phyloP scores from a whole-genome alignment of 1,140 invertebrate species.

The Ips nitidus region DNA sequence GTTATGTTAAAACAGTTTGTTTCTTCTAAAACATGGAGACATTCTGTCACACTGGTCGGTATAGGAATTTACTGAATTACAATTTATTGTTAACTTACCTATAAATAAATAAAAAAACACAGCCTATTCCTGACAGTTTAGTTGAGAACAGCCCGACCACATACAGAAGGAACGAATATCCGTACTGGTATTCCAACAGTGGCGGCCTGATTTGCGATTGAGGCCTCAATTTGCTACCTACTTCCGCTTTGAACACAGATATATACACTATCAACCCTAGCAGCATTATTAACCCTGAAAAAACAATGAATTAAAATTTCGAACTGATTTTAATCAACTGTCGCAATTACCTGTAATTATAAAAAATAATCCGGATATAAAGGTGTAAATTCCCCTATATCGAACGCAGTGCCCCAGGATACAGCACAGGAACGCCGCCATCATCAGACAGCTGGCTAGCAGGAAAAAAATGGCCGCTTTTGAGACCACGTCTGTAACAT shows the following conservation, averaged over 20 bases:
- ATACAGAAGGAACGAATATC: conserved; percentile 83
- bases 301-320: conserved; percentile 7
- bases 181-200: conserved; percentile 81
- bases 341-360: conserved; percentile 64
- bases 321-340: conserved; percentile 8
- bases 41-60: background rate
- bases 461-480: conserved; percentile 68
- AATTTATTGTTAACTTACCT: conserved; percentile 37
- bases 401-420: conserved; percentile 65
- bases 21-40: background rate
- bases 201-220: conserved; percentile 75
- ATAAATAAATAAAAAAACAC: conserved; percentile 84
- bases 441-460: conserved; percentile 64
- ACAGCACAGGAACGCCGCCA: conserved; percentile 66
- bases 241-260: conserved; percentile 87
- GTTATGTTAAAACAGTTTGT: background rate
- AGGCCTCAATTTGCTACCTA: conserved; percentile 80
- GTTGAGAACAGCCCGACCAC: conserved; percentile 80
- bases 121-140: conserved; percentile 80
- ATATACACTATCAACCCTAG: conserved; percentile 90
- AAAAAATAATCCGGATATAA: conserved; percentile 70
- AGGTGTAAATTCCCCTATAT: conserved; percentile 64
- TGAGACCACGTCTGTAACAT: conserved; percentile 66
- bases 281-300: conserved; percentile 81
- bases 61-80: too few species aligned